A percentile compares a stretch with the other conserved stretches of the same genome.
Conservation (phyloP, 2,888 invertebrate species). For the Ctena decussata region DNA sequence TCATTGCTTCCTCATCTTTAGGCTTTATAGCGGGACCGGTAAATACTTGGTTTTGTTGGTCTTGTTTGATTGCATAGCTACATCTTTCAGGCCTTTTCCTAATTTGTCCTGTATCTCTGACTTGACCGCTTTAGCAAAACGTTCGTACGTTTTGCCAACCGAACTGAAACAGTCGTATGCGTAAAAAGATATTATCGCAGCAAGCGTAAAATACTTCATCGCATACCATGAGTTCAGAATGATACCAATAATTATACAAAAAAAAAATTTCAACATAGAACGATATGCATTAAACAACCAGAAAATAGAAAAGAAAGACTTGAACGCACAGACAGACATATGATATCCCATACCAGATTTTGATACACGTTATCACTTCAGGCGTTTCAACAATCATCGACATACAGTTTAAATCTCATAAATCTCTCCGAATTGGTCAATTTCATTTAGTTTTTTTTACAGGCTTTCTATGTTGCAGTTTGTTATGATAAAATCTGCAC, state of each 20-base stretch:
- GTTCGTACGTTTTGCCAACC: neutral
- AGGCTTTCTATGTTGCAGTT: no score
- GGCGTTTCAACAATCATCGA: no score
- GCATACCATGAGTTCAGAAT: neutral
- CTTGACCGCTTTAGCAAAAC: neutral
- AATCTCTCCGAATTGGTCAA: no score
- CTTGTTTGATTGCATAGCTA: neutral
- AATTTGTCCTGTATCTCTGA: neutral
- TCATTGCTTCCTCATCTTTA: neutral
- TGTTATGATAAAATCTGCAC: slow-evolving; percentile 5
- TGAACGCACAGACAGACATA: slow-evolving; percentile 20
- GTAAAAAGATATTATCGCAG: neutral
- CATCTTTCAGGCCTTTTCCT: slow-evolving; percentile 15
- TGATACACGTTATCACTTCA: slow-evolving; percentile 16
- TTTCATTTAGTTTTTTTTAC: no score
- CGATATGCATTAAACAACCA: slow-evolving; percentile 19
- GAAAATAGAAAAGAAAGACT: slow-evolving; percentile 26
- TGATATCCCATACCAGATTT: neutral
- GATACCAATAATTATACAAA: slow-evolving; percentile 2
- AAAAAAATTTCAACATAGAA: neutral
- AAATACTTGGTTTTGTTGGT: neutral
- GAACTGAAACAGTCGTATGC: neutral
- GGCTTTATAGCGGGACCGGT: no score
- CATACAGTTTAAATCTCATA: no score
- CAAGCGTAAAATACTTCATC: neutral